These are phyloP conservation scores for Pteria penguin DNA, from an alignment of 2,888 invertebrate species.

Conservation along the genomic window DNA sequence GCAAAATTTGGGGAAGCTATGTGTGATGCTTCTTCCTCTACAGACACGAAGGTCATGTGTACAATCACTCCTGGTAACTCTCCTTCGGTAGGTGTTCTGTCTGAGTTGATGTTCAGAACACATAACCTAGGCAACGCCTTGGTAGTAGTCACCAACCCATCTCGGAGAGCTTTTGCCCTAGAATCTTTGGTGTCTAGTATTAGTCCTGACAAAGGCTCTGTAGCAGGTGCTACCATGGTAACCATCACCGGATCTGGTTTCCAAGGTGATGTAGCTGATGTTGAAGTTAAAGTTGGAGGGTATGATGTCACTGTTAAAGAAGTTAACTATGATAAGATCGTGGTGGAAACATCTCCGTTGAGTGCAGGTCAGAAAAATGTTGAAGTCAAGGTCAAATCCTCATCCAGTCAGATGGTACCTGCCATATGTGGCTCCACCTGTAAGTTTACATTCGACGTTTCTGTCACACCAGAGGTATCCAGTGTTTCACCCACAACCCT, in stretches of 20 bases:
- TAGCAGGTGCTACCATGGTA: conserved; percentile 52
- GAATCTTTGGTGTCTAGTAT: conserved; percentile 48
- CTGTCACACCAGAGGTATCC: conserved; percentile 51
- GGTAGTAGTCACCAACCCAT: conserved; percentile 33
- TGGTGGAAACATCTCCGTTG: conserved; percentile 54
- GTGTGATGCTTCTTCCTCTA: conserved; percentile 38
- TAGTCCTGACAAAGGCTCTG: conserved; percentile 47
- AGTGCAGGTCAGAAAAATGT: conserved; percentile 36
- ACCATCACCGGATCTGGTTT: conserved; percentile 64
- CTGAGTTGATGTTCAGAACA: conserved; percentile 46
- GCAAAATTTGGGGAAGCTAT: conserved; percentile 49
- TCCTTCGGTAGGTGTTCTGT: conserved; percentile 50
- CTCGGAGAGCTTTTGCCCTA: conserved; percentile 51
- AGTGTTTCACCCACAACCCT: conserved; percentile 49
- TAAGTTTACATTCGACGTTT: conserved; percentile 47
- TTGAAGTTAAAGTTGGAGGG: conserved; percentile 51
- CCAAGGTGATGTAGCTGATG: conserved; percentile 44
- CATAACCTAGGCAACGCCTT: conserved; percentile 55
- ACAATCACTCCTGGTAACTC: conserved; percentile 40
- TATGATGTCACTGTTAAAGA: conserved; percentile 51
- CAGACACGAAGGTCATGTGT: conserved; percentile 37
- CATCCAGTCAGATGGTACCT: conserved; percentile 34
- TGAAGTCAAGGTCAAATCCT: conserved; percentile 25
- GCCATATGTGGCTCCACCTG: conserved; percentile 53
- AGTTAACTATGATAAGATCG: conserved; percentile 55